These are phyloP conservation scores for Eupithecia dodoneata DNA, from an alignment of 2,888 invertebrate species.

Conservation along the genomic window DNA sequence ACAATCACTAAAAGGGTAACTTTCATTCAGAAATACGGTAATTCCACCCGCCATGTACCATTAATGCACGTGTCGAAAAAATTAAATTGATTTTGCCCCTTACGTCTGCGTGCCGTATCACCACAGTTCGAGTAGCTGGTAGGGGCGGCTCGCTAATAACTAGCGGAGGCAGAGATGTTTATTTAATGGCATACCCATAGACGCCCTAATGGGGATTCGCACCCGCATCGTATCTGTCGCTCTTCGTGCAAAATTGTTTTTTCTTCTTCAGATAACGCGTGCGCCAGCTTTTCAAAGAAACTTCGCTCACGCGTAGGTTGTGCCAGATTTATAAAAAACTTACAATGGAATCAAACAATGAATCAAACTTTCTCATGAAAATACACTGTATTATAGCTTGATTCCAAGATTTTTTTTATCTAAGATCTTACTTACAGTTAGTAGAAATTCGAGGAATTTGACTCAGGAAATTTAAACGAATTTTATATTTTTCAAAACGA, in stretches of 20 bases:
- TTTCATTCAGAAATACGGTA: slow-evolving; percentile 22
- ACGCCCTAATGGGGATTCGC: slow-evolving; percentile 76
- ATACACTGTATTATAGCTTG: background rate
- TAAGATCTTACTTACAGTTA: background rate
- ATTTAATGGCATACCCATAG: slow-evolving; percentile 82
- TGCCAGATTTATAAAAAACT: background rate
- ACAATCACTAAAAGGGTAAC: background rate
- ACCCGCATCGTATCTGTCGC: slow-evolving; percentile 45
- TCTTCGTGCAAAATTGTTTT: slow-evolving; percentile 10
- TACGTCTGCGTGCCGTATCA: slow-evolving; percentile 82
- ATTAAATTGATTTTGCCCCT: slow-evolving; percentile 81
- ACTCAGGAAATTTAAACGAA: too few relatives aligned
- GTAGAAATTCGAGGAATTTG: slow-evolving; percentile 6
- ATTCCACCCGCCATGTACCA: slow-evolving; percentile 68
- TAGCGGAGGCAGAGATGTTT: slow-evolving; percentile 81
- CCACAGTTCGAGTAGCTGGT: slow-evolving; percentile 71
- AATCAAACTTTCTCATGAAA: background rate
- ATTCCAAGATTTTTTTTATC: too few relatives aligned
- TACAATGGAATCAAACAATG: too few relatives aligned
- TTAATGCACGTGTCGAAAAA: slow-evolving; percentile 81
- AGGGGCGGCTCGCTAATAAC: slow-evolving; percentile 81
- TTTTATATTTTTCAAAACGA: too few relatives aligned
- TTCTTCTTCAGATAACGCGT: slow-evolving; percentile 6
- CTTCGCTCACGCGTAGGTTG: background rate
- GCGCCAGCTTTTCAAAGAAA: slow-evolving; percentile 1